Percentiles rank a stretch among this genome's conserved stretches.
Conservation (phyloP, 2,113 vertebrate species). For the Alexandromys fortis region DNA sequence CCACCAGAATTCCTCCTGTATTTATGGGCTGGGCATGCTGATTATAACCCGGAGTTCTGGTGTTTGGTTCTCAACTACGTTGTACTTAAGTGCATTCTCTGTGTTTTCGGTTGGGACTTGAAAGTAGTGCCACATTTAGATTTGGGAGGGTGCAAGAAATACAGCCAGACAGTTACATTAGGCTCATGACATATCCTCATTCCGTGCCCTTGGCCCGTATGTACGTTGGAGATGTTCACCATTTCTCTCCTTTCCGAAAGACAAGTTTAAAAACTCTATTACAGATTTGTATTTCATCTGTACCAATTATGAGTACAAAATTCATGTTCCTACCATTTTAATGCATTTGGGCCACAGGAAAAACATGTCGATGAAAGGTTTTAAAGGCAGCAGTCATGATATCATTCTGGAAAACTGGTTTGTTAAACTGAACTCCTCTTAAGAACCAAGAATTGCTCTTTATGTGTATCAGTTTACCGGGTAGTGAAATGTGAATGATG, state of each 20-base stretch:
- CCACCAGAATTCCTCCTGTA: conserved; percentile 77
- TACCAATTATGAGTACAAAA: background rate
- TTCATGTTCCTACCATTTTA: conserved; percentile 23
- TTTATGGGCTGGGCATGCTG: conserved; percentile 76
- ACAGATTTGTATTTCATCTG: background rate
- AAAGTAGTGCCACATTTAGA: conserved; percentile 74
- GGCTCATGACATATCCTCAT: background rate
- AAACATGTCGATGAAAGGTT: background rate
- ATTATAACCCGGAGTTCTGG: conserved; percentile 75
- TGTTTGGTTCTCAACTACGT: conserved; percentile 72
- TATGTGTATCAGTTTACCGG: background rate
- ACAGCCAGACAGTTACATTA: conserved; percentile 24
- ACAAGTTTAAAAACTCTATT: conserved; percentile 41
- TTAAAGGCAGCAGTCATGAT: background rate
- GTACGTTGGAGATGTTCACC: conserved; percentile 22
- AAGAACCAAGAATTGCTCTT: background rate
- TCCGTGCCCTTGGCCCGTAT: conserved; percentile 5
- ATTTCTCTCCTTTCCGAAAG: conserved; percentile 14
- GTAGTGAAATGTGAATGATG: background rate
- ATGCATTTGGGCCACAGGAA: background rate
- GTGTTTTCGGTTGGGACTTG: conserved; percentile 76
- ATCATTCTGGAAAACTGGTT: background rate
- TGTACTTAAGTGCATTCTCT: conserved; percentile 66
- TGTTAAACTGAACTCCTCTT: background rate
- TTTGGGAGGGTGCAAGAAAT: conserved; percentile 70